These are phyloP conservation scores for Gasterosteus aculeatus DNA, from an alignment of 2,113 vertebrate species.

Conservation along the genomic window DNA sequence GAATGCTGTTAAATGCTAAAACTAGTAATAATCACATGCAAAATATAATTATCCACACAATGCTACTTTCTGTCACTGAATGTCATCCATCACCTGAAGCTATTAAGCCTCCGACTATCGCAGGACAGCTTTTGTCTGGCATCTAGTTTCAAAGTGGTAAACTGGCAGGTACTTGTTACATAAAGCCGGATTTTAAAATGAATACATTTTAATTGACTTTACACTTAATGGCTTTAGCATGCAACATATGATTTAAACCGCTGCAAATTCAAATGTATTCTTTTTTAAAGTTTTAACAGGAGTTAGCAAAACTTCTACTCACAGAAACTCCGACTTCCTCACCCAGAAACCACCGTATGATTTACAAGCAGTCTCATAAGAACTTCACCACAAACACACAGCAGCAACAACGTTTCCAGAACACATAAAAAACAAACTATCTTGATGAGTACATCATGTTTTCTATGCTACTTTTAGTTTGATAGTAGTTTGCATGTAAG, in stretches of 20 bases:
- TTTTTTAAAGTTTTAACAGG: too few relatives aligned
- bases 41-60: not conserved
- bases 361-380: conserved; percentile 12
- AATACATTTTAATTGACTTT: not conserved
- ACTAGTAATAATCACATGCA: not conserved
- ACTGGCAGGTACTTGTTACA: too few relatives aligned
- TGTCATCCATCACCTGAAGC: not conserved
- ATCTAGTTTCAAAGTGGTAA: not conserved
- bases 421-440: conserved; percentile 14
- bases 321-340: conserved; percentile 27
- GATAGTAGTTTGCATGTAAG: conserved; percentile 1
- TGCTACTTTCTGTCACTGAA: not conserved
- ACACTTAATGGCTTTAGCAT: not conserved
- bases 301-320: not conserved
- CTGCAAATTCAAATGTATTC: too few relatives aligned
- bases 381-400: not conserved
- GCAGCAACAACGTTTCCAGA: not conserved
- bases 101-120: not conserved
- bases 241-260: not conserved
- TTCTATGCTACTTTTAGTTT: conserved; percentile 5
- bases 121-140: not conserved
- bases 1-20: not conserved
- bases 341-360: conserved; percentile 4
- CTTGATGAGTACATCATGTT: not conserved
- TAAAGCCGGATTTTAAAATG: not conserved